A percentile compares a stretch with the other conserved stretches of the same genome.
Conservation (phyloP, 37 sponge, comb jelly and placozoan genomes). For the Dysidea cf. avara region DNA sequence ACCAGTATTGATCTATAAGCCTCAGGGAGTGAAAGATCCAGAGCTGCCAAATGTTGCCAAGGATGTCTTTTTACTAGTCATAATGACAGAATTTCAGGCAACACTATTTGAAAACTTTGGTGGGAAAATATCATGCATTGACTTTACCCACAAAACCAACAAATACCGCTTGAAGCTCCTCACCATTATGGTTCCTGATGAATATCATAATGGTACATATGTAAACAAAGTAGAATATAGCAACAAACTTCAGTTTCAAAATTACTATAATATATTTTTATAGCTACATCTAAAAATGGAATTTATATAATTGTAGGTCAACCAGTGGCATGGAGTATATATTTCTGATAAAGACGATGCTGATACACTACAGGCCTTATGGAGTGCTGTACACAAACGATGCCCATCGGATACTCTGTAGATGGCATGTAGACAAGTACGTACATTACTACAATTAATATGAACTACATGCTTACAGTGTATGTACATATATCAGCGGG, state of each 20-base stretch:
- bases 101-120: background rate
- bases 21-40: background rate
- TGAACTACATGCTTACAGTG: too few relatives aligned
- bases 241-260: too few relatives aligned
- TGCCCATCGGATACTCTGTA: slow-evolving; percentile 2
- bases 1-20: slow-evolving; percentile 11
- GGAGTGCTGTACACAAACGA: background rate
- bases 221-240: too few relatives aligned
- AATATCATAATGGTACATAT: slow-evolving; percentile 16
- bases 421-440: background rate
- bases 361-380: background rate
- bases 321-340: slow-evolving; percentile 10
- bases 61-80: slow-evolving; percentile 12
- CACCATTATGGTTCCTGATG: slow-evolving; percentile 24
- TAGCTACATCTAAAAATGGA: too few relatives aligned
- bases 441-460: too few relatives aligned
- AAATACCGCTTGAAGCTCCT: slow-evolving; percentile 18
- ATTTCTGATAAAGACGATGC: slow-evolving; percentile 7
- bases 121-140: background rate
- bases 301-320: too few relatives aligned
- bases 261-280: too few relatives aligned
- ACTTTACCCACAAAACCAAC: slow-evolving; percentile 29
- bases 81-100: slow-evolving; percentile 26
- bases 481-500: too few relatives aligned
- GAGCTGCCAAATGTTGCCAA: background rate